Base-by-base conservation (phyloP, 2,888 invertebrate genomes). In the Eurytoma californica region DNA sequence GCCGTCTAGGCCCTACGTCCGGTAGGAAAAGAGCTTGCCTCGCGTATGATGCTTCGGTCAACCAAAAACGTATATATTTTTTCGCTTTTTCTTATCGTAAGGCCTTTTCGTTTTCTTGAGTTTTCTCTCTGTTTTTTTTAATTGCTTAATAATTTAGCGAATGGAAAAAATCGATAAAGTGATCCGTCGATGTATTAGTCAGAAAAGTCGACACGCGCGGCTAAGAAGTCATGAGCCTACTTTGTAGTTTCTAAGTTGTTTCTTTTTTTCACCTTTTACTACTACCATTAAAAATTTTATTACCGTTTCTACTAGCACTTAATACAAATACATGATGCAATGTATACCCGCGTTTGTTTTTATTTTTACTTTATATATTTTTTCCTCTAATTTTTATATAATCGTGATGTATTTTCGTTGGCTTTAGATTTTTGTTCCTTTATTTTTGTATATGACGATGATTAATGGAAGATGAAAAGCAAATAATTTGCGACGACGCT, bases 391-490 rank as follows among this genome's bases (percentile, higher is more conserved):
- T 83, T 80, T 77, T 82, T 82, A 82, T 82, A 57, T 83, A 83
- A 82, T 82, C 82, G 83, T 82, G 84, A 83, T 84, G 83, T 87
- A 87, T 87, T 86, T 86, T 86, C 83, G 82, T 84, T 86, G 87
- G 87, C 86, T 87, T 88, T 88, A 88, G 86, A 87, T 87, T 87
- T 82, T 88, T 86, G 87, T 88, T 87, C 87, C 87, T 87, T 87
- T 88, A 87, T 87, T 87, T 87, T 87, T 87, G 83, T 88, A 88
- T 86, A 86, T 83, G 82, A 84, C 72, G 81, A 84, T 81, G 9
- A 39, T 39, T 39, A 39, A 39, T 39, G 77, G 84, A 83, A 85
- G 84, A 57, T 79, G 67, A 72, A 73, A 72, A 66, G 74, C 28
- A 80, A 69, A 81, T 75, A 76, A 67, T 77, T 75, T 72, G 78